These are phyloP conservation scores for Sipha maydis DNA, from an alignment of 2,888 invertebrate species.

Conservation along the genomic window DNA sequence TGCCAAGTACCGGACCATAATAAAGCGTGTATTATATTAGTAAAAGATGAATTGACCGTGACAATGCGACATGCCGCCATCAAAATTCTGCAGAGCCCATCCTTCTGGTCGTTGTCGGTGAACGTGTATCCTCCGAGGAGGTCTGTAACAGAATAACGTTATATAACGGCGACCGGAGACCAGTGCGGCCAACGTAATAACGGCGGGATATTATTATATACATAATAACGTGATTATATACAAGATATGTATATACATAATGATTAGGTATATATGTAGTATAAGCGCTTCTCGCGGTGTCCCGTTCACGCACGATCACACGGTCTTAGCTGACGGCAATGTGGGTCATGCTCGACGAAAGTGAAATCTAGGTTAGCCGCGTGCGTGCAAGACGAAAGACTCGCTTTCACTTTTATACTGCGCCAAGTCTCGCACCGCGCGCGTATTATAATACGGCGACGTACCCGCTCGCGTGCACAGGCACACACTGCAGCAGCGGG, in stretches of 20 bases:
- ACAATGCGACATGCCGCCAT: background rate
- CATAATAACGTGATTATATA: too few species aligned
- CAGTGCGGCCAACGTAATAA: conserved; percentile 38
- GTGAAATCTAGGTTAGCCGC: conserved; percentile 61
- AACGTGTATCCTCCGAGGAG: background rate
- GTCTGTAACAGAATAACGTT: conserved; percentile 11
- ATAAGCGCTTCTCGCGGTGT: conserved; percentile 33
- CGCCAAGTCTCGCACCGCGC: conserved; percentile 40
- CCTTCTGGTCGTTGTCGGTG: background rate
- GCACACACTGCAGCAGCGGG: too few species aligned
- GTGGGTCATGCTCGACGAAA: conserved; percentile 59
- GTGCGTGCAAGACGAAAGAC: conserved; percentile 60
- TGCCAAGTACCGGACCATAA: too few species aligned
- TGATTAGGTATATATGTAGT: background rate
- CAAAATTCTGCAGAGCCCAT: background rate
- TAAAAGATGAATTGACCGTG: conserved; percentile 18
- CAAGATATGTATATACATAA: too few species aligned
- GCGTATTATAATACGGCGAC: background rate
- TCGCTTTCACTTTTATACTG: conserved; percentile 58
- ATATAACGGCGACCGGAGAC: conserved; percentile 2
- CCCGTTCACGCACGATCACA: conserved; percentile 59
- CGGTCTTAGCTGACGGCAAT: conserved; percentile 41
- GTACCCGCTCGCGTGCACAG: background rate
- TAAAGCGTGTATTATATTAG: too few species aligned
- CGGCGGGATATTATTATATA: background rate